A percentile compares a stretch with the other conserved stretches of the same genome.
phyloP scores from a whole-genome alignment of 2,113 vertebrate genomes.

The Archilochus colubris region DNA sequence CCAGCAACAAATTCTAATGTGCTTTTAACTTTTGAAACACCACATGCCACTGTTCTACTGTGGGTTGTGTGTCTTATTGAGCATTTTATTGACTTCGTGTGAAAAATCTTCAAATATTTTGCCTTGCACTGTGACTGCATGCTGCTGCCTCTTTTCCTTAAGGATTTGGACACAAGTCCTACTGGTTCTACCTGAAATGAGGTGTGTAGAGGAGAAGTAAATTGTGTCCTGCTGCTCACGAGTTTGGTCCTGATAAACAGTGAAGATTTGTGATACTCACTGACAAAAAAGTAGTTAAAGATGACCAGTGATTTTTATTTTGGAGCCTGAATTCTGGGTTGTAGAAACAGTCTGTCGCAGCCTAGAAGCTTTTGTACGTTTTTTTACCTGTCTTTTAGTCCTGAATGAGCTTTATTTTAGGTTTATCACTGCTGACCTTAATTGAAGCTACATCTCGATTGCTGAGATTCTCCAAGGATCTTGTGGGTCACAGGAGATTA shows the following conservation, averaged over 20 bases:
- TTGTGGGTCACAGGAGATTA: neutral
- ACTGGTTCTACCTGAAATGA: neutral
- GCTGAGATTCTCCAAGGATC: neutral
- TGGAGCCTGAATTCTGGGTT: neutral
- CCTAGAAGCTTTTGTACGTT: neutral
- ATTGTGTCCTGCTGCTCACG: neutral
- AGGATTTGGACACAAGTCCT: neutral
- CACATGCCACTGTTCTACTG: neutral
- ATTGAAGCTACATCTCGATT: neutral
- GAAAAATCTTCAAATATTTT: neutral
- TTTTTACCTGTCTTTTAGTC: neutral
- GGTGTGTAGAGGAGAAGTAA: neutral
- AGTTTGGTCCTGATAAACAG: neutral
- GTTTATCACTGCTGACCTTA: neutral
- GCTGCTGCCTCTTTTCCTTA: neutral
- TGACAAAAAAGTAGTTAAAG: neutral
- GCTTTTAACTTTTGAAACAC: conserved; percentile 12
- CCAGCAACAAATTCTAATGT: conserved; percentile 18
- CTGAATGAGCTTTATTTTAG: neutral
- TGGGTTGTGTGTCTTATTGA: neutral
- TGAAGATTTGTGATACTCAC: neutral
- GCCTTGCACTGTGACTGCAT: neutral
- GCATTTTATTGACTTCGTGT: neutral
- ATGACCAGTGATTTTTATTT: neutral
- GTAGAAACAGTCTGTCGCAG: neutral